phyloP scores from a whole-genome alignment of 1,140 invertebrate species.

The Monochamus saltuarius region DNA sequence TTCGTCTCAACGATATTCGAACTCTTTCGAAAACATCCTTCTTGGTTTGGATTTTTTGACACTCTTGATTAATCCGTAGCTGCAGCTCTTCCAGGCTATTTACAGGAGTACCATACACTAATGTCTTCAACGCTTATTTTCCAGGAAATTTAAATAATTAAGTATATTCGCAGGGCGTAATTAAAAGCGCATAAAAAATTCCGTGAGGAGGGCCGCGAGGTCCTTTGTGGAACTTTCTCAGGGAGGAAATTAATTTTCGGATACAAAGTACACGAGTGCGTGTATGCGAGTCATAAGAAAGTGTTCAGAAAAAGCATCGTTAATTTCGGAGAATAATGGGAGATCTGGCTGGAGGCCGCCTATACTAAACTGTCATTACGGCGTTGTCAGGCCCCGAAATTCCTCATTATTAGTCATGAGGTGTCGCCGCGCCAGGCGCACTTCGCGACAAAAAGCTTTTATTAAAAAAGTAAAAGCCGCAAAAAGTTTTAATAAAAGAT shows the following conservation, averaged over 20 bases:
- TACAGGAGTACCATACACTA: too few relatives aligned
- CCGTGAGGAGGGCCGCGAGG: not conserved
- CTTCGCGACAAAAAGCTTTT: constrained; percentile 34
- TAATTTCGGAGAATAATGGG: constrained; percentile 19
- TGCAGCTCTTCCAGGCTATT: too few relatives aligned
- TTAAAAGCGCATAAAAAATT: not conserved
- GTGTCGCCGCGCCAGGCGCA: constrained; percentile 24
- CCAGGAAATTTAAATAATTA: too few relatives aligned
- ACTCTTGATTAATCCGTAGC: too few relatives aligned
- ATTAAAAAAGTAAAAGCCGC: constrained; percentile 43
- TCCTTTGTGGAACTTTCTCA: not conserved
- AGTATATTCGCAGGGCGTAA: not conserved
- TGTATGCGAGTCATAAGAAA: constrained; percentile 2
- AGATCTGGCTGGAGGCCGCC: too few relatives aligned
- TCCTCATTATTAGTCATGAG: constrained; percentile 35
- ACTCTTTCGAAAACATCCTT: too few relatives aligned
- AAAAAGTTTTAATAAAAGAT: constrained; percentile 48
- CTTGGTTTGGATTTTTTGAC: too few relatives aligned
- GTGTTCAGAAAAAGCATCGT: constrained; percentile 14
- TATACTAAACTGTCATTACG: too few relatives aligned
- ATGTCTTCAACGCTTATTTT: too few relatives aligned
- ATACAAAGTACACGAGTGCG: constrained; percentile 10
- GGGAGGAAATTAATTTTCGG: constrained; percentile 1
- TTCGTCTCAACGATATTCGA: too few relatives aligned
- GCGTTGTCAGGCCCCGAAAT: constrained; percentile 4